Percentiles rank a stretch among this genome's conserved stretches.
Conservation (phyloP, 2,797 vertebrate genomes). For the Myotis daubentonii region DNA sequence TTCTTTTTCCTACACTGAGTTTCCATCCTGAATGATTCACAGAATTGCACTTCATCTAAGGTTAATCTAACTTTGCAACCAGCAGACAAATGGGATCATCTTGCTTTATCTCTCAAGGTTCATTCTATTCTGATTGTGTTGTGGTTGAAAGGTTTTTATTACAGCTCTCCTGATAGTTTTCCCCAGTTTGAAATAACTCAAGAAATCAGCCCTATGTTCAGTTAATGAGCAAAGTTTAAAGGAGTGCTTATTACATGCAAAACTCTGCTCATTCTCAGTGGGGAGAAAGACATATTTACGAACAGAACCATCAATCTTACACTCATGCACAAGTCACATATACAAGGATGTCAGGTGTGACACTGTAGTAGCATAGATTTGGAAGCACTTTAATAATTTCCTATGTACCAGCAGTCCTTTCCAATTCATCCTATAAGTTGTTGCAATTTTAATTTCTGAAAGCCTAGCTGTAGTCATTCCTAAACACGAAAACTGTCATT, state of each 20-base stretch:
- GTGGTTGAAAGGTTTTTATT: conserved; percentile 40
- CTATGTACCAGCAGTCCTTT: background rate
- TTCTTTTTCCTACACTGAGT: background rate
- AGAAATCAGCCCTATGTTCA: background rate
- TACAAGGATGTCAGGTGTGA: background rate
- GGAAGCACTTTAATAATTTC: conserved; percentile 8
- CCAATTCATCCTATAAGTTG: background rate
- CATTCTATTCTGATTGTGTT: conserved; percentile 26
- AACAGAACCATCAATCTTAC: background rate
- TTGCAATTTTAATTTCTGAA: conserved; percentile 13
- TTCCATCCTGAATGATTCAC: background rate
- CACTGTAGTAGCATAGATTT: background rate
- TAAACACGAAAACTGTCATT: background rate
- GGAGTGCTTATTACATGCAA: background rate
- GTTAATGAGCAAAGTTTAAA: conserved; percentile 37
- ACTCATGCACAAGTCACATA: background rate
- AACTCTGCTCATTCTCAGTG: background rate
- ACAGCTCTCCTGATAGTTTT: background rate
- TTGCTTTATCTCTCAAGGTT: conserved; percentile 5
- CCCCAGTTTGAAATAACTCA: conserved; percentile 5
- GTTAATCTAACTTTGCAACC: conserved; percentile 27
- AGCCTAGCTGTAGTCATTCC: background rate
- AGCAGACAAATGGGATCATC: conserved; percentile 1
- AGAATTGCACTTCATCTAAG: conserved; percentile 18
- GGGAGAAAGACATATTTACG: background rate